Evolutionary conservation across 2,113 vertebrate species (phyloP).

Genomic region (Lates calcarifer): DNA sequence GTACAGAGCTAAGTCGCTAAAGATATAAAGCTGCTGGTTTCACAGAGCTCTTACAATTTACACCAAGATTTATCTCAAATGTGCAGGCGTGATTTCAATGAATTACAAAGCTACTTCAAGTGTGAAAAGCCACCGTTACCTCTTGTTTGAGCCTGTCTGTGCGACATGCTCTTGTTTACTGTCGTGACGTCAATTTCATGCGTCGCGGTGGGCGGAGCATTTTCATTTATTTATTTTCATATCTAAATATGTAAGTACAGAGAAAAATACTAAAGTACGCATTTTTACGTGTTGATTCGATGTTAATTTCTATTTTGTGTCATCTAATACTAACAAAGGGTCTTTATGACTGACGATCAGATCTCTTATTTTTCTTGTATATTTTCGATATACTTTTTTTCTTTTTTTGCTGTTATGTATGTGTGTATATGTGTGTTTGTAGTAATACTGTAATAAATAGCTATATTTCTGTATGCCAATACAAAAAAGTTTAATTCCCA

Average conservation of each 20-base stretch:
- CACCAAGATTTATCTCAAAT: not conserved
- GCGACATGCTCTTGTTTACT: slow-evolving; percentile 81
- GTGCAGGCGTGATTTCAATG: rapidly evolving
- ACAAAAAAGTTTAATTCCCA: not conserved
- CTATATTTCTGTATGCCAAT: not conserved
- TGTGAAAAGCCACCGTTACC: slow-evolving; percentile 22
- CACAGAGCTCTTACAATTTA: not conserved
- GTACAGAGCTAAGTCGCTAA: not conserved
- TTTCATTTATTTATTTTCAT: not conserved
- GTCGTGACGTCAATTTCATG: slow-evolving; percentile 40
- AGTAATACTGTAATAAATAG: not conserved
- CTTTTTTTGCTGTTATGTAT: not conserved
- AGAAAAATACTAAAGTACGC: not conserved
- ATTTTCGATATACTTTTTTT: not conserved
- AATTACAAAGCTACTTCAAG: not conserved
- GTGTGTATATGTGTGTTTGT: not conserved
- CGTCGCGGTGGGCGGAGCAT: slow-evolving; percentile 11
- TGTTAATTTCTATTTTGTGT: not conserved
- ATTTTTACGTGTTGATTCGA: not conserved
- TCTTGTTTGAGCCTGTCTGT: slow-evolving; percentile 62
- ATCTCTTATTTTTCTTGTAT: no score
- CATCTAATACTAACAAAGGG: not conserved
- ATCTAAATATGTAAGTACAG: not conserved
- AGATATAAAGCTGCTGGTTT: not conserved
- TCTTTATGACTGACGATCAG: not conserved